phyloP scores from a whole-genome alignment of 2,113 vertebrate species.

The Dromas ardeola region DNA sequence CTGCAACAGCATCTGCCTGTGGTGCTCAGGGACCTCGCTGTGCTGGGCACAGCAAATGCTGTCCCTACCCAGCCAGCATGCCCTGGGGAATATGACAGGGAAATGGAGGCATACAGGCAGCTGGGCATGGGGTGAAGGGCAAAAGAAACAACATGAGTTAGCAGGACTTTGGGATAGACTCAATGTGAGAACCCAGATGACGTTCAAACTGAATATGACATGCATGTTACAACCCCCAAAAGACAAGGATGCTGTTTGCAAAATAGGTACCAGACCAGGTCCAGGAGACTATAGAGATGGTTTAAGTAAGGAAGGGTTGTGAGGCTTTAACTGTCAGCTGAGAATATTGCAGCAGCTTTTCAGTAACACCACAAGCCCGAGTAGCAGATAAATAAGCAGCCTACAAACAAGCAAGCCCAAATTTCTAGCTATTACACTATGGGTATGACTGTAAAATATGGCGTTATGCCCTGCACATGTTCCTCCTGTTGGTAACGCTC shows the following conservation, averaged over 20 bases:
- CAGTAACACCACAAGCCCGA: neutral
- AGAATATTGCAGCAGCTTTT: neutral
- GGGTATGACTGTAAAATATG: neutral
- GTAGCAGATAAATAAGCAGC: neutral
- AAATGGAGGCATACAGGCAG: neutral
- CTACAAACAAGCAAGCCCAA: neutral
- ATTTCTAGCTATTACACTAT: neutral
- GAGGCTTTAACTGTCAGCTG: neutral
- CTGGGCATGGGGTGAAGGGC: neutral
- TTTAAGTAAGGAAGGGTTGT: neutral
- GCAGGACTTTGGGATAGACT: neutral
- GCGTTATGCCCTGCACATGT: neutral
- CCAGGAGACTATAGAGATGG: neutral
- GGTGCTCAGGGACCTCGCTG: neutral
- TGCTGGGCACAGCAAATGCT: neutral
- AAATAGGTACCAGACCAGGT: neutral
- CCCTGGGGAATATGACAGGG: fast-evolving
- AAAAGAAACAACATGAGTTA: neutral
- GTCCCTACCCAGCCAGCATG: neutral
- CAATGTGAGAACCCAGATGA: neutral
- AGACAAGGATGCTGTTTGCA: neutral
- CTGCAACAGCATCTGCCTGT: neutral
- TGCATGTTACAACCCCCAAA: neutral
- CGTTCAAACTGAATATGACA: neutral
- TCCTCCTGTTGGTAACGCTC: neutral